Evolutionary conservation across 2,888 invertebrate genomes (phyloP), one percentile per base, ranked within the genome.

Genomic region (Dryocosmus kuriphilus): DNA sequence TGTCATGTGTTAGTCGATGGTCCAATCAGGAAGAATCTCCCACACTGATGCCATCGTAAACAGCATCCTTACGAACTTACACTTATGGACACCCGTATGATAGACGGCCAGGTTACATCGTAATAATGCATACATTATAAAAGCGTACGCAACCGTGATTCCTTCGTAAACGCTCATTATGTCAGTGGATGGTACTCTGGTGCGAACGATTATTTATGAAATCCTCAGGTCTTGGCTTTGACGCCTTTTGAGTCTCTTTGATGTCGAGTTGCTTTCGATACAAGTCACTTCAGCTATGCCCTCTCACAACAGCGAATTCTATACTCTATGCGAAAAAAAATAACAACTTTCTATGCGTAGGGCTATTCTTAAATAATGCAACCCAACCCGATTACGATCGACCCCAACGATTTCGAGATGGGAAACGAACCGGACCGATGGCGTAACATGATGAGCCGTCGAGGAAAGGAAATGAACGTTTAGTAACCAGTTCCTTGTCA

Each of bases 1-100:
- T 83, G 84, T 87, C 86, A 86, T 79, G 51, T 74, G 75, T 60
- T 67, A 77, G 51, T 60, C 71, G 71, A 76, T 76, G 61, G 55
- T 77, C 78, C 74, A 75, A 82, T 81, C 82, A 77, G 82, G 82
- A 83, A 83, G 80, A 80, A 81, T 77, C 51, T 71, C 30, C 51
- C 51, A 30, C 30, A 71, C 11, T 67, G 46, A 16, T 41, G 19
- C 46, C 30, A 24, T 24, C 38, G 63, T 63, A 35, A 63, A 35
- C n/a, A 65, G 65, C 41, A 65, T 65, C 65, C 65, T 41, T 65
- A 22, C 65, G 11, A 24, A 24, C 65, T 65, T 35, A 63, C n/a
- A 35, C 32, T 63, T 4, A n/a, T n/a, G 63, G 35, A 63, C 35
- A 22, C 35, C 6, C 14, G 35, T 63, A 63, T 63, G 63, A 63